Base-by-base conservation (phyloP, 2,113 vertebrate species). In the Ploceus nigricollis region DNA sequence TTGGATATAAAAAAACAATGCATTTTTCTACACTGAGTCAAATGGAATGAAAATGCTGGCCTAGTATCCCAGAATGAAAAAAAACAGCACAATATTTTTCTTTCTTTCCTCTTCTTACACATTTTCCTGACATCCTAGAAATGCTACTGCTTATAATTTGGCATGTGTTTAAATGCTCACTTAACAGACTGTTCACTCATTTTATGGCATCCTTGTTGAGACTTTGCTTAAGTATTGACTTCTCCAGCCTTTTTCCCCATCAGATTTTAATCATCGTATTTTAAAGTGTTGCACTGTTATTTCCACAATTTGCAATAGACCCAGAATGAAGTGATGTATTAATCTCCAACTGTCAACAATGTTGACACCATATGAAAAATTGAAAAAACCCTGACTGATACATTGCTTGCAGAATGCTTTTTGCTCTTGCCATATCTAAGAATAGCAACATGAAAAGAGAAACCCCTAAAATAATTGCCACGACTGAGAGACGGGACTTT, bases 321-420 rank as follows among this genome's bases (percentile, higher is more conserved):
- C 19, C 69, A 64, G 31, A 22, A 39, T 71, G 48, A 87, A 90
- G 82, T 47, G 42, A 64, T 68, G 22, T 89, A 94, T 89, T 94
- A 68, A 68, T 82, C 69, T 95, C 73, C 84, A 51, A 8, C 93
- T 89, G 73, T 75, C 92, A 95, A 79, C 87, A 81, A 78, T 51
- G 69, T 27, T 95, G 92, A 89, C 78, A 82, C 17, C 51, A 91
- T 60, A 94, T 82, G 73, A 94, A 85, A 94, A 95, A 96, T 13
- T 93, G 44, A 87, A 82, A 85, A 60, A 51, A 3, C 21, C 30
- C 20, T 42, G 33, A 61, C 35, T 77, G 77, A 89, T 93, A 45
- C 30, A 66, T 23, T 19, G 68, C 64, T 57, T 72, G n/a, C 6
- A 3, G 66, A 75, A 47, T 19, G 33, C n/a, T 60, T 88, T 44